Evolutionary conservation across 2,888 invertebrate genomes (phyloP), one percentile per base, ranked within the genome.

Genomic region (Stomorhina lunata): DNA sequence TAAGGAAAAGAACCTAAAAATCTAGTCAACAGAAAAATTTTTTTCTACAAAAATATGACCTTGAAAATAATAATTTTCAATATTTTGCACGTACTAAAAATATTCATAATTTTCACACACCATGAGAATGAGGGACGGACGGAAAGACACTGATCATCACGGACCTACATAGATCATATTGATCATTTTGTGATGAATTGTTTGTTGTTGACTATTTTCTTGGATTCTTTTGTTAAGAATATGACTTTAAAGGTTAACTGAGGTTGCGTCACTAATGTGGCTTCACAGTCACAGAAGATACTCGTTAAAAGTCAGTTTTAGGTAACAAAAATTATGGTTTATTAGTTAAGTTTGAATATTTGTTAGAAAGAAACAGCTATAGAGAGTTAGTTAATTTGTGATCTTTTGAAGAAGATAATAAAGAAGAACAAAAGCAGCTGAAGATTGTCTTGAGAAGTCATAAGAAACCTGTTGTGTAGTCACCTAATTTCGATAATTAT

Each of bases 391-490:
- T 29, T 48, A 59, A 20, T 27, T 34, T 27, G 25, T 12, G n/a
- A n/a, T n/a, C n/a, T n/a, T n/a, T n/a, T n/a, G 34, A 55, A 10
- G 48, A 57, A 76, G 37, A 59, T 61, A 50, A 77, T 40, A 1
- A 61, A 61, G 10, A 48, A 69, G 43, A 69, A 57, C 66, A 69
- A 76, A 63, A 53, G 37, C 57, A 59, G 34, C 43, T 55, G 40
- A 32, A 73, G 66, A 59, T 59, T 22, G n/a, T 27, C 4, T 29
- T 72, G 55, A 73, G 50, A 53, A 68, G 29, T n/a, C n/a, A n/a
- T n/a, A n/a, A n/a, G 63, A 79, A 82, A 82, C 82, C 82, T 82
- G 82, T 82, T 82, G 82, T 82, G 82, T 76, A 75, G 82, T 79
- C 82, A 82, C 50, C 82, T 82, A 82, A 82, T 82, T 79, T 69